Evolutionary conservation across 2,888 invertebrate genomes (phyloP).

Genomic region (Eucriotettix oculatus): DNA sequence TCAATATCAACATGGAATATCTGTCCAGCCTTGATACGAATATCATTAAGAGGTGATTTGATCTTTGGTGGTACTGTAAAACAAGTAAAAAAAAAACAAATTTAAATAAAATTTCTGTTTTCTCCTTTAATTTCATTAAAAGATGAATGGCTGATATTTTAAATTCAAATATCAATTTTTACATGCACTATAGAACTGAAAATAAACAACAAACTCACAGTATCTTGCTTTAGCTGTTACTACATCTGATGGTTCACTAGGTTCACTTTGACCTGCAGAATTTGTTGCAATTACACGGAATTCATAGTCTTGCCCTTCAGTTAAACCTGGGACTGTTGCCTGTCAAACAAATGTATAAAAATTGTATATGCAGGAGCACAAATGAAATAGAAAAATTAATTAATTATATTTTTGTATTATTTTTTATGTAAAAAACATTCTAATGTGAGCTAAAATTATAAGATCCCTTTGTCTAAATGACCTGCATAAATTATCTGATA

Average conservation of each 20-base stretch:
- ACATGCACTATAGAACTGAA: neutral
- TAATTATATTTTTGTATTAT: too few species aligned
- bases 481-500: too few species aligned
- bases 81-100: neutral
- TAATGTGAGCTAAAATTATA: too few species aligned
- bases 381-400: too few species aligned
- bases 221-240: conserved; percentile 73
- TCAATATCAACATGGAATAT: conserved; percentile 80
- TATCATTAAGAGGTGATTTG: conserved; percentile 72
- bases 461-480: too few species aligned
- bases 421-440: too few species aligned
- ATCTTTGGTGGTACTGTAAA: conserved; percentile 80
- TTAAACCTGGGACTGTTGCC: conserved; percentile 75
- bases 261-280: conserved; percentile 88
- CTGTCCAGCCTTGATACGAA: conserved; percentile 83
- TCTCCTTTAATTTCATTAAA: neutral
- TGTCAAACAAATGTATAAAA: conserved; percentile 14
- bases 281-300: conserved; percentile 92
- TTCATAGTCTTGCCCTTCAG: conserved; percentile 91
- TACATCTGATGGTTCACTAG: conserved; percentile 81
- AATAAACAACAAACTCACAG: conserved; percentile 27
- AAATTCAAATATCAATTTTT: too few species aligned
- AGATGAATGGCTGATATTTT: neutral
- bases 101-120: neutral
- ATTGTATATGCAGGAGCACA: too few species aligned